Percentiles rank a stretch among this genome's conserved stretches.
Evolutionary conservation across 2,797 vertebrate genomes (phyloP).

Genomic region (Chrysocyon brachyurus): DNA sequence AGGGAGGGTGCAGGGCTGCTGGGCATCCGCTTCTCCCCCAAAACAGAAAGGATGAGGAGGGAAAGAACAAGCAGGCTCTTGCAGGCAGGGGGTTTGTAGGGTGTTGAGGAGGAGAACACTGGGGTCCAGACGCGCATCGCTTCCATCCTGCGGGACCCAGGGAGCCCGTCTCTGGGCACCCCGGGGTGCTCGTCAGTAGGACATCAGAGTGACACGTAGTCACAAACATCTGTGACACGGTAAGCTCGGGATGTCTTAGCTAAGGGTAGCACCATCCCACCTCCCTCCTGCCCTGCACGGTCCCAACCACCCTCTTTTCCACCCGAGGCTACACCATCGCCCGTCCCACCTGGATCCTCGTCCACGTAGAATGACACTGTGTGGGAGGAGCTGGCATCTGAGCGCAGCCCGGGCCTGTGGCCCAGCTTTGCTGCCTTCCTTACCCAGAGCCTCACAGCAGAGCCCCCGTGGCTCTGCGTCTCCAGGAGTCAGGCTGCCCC

Average conservation of each 20-base stretch:
- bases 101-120: neutral
- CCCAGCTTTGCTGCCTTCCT: neutral
- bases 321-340: too few relatives aligned
- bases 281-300: neutral
- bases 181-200: neutral
- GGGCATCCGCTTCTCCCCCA: neutral
- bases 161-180: neutral
- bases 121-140: neutral
- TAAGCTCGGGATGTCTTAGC: neutral
- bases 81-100: too few relatives aligned
- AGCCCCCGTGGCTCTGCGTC: neutral
- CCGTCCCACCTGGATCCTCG: neutral
- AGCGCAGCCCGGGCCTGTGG: neutral
- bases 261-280: neutral
- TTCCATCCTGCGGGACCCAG: neutral
- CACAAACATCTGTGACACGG: too few relatives aligned
- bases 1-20: fast-evolving
- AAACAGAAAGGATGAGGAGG: neutral
- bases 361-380: neutral
- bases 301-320: neutral
- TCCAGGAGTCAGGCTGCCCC: neutral
- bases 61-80: neutral
- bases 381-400: neutral
- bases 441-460: neutral
- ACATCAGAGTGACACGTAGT: neutral